Conservation (phyloP, 2,113 vertebrate genomes). For the Tringa solitaria region DNA sequence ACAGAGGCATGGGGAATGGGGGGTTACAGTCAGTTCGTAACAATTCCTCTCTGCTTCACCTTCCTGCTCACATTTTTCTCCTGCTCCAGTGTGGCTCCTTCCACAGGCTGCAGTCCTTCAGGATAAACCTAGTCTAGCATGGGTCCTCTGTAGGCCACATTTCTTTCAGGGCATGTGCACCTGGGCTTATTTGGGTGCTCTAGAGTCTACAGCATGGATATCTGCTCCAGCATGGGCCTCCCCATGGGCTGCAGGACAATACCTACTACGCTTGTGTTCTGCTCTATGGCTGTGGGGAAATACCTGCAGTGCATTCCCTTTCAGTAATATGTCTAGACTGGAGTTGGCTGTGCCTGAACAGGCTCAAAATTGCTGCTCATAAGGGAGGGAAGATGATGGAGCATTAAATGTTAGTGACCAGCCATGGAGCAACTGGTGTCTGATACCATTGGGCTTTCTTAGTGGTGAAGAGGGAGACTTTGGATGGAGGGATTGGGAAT, state of each 20-base stretch:
- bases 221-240: not conserved
- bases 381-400: not conserved
- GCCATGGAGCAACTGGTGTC: not conserved
- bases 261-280: not conserved
- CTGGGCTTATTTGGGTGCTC: not conserved
- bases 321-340: not conserved
- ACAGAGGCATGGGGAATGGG: not conserved
- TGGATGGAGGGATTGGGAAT: not conserved
- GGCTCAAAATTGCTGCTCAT: not conserved
- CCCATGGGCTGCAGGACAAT: not conserved
- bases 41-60: not conserved
- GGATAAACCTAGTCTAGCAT: not conserved
- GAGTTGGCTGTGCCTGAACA: not conserved
- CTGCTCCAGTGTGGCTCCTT: not conserved
- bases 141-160: rapidly evolving
- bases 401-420: not conserved
- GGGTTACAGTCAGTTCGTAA: not conserved
- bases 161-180: not conserved
- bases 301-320: not conserved
- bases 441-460: not conserved
- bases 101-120: not conserved
- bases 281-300: not conserved
- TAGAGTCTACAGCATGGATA: not conserved
- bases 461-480: not conserved
- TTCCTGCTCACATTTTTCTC: rapidly evolving